Base-by-base conservation (phyloP, 2,113 vertebrate species). In the Elaphurus davidianus region DNA sequence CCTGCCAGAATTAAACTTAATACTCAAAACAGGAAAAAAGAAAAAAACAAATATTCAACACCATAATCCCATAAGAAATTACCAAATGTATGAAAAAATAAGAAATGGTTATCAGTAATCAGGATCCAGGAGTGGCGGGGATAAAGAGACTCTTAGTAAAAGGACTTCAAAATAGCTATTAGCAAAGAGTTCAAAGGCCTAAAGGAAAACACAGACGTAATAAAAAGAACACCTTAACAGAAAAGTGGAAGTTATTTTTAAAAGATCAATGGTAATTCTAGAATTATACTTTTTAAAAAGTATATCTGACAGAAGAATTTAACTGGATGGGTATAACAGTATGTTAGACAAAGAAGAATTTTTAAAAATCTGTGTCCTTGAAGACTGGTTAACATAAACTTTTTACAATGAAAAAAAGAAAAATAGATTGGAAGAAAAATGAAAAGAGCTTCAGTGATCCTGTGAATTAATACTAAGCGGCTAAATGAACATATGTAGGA, bases 171-270 rank as follows among this genome's bases (percentile, higher is more conserved):
- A 96, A 96, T 2, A 90, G 17, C 16, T 94, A 79, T 36, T 90
- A 89, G 54, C 79, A 95, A 87, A 88, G 25, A 82, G 9, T 71
- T 67, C 13, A 84, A 85, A 92, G 64, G 87, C n/a, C 71, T 96
- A 96, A 93, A 74, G 23, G 45, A 90, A 96, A 82, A 91, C 9
- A 87, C 82, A 36, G 95, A 96, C 6, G 71, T 36, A 47, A 81
- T 60, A 92, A 45, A 91, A 74, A n/a, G 28, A 17, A 82, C 71
- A 59, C 45, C 47, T 85, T 84, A 81, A 94, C 14, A 78, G 47
- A 83, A 62, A 94, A 86, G 33, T 54, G 19, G 17, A 88, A 71
- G 55, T 94, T 79, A 79, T 33, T 93, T 87, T 93, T 60, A 3
- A 9, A 50, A 54, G 78, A 91, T 25, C 59, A 90, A 60, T 23